Evolutionary conservation across 1,140 invertebrate species (phyloP).

Genomic region (Pristionchus pacificus): DNA sequence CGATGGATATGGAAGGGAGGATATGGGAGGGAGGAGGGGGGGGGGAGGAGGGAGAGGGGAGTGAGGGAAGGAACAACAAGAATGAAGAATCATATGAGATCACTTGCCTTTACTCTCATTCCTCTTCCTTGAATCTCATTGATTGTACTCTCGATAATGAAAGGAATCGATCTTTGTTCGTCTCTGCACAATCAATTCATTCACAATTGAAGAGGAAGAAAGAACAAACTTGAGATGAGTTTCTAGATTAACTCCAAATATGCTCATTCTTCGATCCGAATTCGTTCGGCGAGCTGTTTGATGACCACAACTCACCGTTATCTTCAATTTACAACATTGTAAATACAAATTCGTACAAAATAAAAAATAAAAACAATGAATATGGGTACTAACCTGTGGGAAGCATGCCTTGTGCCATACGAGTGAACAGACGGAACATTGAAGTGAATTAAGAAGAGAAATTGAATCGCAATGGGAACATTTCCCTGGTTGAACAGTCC

Average conservation of each 20-base stretch:
- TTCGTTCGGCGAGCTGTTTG: conserved; percentile 28
- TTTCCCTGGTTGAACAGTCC: conserved; percentile 47
- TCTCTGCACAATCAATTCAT: too few species aligned
- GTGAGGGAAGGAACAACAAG: not conserved
- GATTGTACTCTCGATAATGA: conserved; percentile 52
- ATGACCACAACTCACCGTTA: conserved; percentile 20
- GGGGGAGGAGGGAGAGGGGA: not conserved
- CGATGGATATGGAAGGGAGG: too few species aligned
- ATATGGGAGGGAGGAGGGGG: too few species aligned
- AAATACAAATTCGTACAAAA: not conserved
- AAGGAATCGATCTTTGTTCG: conserved; percentile 45
- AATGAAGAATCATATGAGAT: not conserved
- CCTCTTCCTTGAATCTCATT: conserved; percentile 49
- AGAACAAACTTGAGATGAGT: too few species aligned
- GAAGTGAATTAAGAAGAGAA: conserved; percentile 50
- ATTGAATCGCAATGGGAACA: conserved; percentile 51
- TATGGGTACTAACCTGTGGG: conserved; percentile 20
- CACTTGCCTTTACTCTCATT: conserved; percentile 48
- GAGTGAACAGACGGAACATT: conserved; percentile 44
- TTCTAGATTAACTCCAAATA: conserved; percentile 53
- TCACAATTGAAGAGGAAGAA: too few species aligned
- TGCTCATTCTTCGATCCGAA: conserved; percentile 43
- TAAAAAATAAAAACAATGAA: not conserved
- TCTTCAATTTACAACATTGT: conserved; percentile 10
- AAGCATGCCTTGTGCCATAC: conserved; percentile 53